A percentile compares a stretch with the other conserved stretches of the same genome.
phyloP scores from a whole-genome alignment of 1,140 invertebrate genomes.

The Carcinoscorpius rotundicauda region DNA sequence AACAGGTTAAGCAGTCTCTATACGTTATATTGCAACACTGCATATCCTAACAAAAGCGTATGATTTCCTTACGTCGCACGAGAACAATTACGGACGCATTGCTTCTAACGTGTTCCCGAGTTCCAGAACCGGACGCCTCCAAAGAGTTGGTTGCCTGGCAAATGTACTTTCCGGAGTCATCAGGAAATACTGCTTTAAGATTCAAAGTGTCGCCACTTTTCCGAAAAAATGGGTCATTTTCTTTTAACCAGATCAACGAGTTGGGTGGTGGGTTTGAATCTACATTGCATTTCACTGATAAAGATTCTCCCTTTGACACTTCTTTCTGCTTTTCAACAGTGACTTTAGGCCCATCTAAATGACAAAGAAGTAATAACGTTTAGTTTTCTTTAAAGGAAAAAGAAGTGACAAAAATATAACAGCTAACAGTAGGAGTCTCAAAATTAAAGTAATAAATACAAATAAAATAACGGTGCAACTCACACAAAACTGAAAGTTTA shows the following conservation, averaged over 20 bases:
- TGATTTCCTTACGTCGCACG: conserved; percentile 44
- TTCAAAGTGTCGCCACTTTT: conserved; percentile 60
- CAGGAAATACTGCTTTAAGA: conserved; percentile 57
- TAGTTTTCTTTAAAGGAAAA: too few species aligned
- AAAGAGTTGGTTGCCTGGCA: conserved; percentile 72
- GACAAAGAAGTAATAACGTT: too few species aligned
- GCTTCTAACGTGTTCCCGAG: conserved; percentile 47
- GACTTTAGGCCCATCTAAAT: conserved; percentile 53
- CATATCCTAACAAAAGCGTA: too few species aligned
- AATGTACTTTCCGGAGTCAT: conserved; percentile 70
- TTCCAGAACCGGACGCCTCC: conserved; percentile 44
- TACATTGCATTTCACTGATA: conserved; percentile 73
- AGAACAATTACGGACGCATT: conserved; percentile 62
- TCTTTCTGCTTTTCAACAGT: conserved; percentile 41
- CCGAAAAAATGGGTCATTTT: conserved; percentile 66
- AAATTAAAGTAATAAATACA: neutral
- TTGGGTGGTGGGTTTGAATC: conserved; percentile 56
- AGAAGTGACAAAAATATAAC: too few species aligned
- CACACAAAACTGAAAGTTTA: conserved; percentile 30
- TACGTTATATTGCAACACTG: too few species aligned
- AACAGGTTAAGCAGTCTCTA: too few species aligned
- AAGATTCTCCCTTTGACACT: conserved; percentile 65
- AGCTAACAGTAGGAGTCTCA: too few species aligned
- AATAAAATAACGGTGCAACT: conserved; percentile 1
- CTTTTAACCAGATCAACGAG: conserved; percentile 78